phyloP scores from a whole-genome alignment of 2,797 vertebrate genomes.

The Helostoma temminkii region DNA sequence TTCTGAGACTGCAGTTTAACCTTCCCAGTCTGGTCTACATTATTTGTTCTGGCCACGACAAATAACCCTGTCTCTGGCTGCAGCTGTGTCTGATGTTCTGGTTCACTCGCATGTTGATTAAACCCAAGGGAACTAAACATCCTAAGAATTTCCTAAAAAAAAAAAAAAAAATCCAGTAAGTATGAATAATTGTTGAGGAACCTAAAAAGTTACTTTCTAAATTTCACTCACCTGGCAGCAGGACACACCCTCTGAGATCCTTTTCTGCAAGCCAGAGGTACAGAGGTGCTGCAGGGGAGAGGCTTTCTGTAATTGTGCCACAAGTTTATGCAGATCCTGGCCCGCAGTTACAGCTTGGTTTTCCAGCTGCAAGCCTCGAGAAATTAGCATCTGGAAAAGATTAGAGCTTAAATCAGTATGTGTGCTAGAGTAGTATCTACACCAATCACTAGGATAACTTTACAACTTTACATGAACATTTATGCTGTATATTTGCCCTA shows the following conservation, averaged over 20 bases:
- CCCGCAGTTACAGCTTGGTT: constrained; percentile 36
- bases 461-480: background rate
- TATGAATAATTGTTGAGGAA: background rate
- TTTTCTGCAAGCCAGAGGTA: constrained; percentile 15
- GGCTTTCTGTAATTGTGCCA: constrained; percentile 3
- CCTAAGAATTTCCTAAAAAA: constrained; percentile 57
- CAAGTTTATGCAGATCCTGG: constrained; percentile 37
- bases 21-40: constrained; percentile 37
- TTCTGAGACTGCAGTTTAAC: constrained; percentile 25
- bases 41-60: constrained; percentile 59
- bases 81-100: constrained; percentile 19
- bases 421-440: background rate
- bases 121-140: constrained; percentile 38
- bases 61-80: constrained; percentile 34
- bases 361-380: constrained; percentile 56
- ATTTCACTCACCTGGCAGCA: constrained; percentile 44
- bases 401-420: background rate
- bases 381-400: constrained; percentile 36
- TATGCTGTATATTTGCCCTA: background rate
- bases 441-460: background rate
- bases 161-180: constrained; percentile 1
- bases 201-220: background rate
- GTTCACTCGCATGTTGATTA: too few relatives aligned
- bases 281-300: constrained; percentile 56
- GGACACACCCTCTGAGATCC: constrained; percentile 35